These are phyloP conservation scores for Seriola aureovittata DNA, from an alignment of 2,113 vertebrate genomes.

Conservation along the genomic window DNA sequence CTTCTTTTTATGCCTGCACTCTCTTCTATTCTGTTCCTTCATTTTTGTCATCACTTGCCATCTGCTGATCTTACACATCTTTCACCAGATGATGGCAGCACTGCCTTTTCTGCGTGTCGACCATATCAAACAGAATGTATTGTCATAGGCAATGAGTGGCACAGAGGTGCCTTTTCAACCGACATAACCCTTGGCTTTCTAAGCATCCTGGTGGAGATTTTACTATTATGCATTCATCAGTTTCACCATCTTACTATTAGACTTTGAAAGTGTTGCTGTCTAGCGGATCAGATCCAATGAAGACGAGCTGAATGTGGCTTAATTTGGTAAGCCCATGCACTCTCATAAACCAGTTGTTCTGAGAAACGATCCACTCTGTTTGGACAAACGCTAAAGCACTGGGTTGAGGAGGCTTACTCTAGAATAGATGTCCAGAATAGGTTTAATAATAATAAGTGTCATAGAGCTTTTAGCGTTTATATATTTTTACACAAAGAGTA, in stretches of 20 bases:
- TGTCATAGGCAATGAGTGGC: not conserved
- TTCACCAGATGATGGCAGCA: conserved; percentile 82
- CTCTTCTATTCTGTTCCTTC: not conserved
- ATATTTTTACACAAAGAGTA: not conserved
- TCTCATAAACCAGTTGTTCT: conserved; percentile 44
- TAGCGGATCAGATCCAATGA: conserved; percentile 39
- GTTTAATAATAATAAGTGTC: conserved; percentile 12
- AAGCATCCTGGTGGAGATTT: not conserved
- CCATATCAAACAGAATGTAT: not conserved
- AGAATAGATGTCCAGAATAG: conserved; percentile 6
- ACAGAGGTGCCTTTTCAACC: conserved; percentile 6
- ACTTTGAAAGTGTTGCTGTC: conserved; percentile 21
- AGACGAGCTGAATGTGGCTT: conserved; percentile 43
- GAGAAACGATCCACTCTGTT: conserved; percentile 39
- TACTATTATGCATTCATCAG: conserved; percentile 20
- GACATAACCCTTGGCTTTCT: conserved; percentile 3
- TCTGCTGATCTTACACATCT: conserved; percentile 35
- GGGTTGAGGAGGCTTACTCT: conserved; percentile 8
- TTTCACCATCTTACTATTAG: conserved; percentile 17
- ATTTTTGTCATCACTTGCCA: not conserved
- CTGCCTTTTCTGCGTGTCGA: conserved; percentile 34
- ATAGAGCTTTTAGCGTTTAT: not conserved
- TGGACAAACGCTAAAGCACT: conserved; percentile 25
- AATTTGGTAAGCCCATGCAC: conserved; percentile 4
- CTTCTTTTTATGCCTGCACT: not conserved